Evolutionary conservation across 2,888 invertebrate genomes (phyloP), one percentile per base, ranked within the genome.

Genomic region (Schrankia costaestrigalis): DNA sequence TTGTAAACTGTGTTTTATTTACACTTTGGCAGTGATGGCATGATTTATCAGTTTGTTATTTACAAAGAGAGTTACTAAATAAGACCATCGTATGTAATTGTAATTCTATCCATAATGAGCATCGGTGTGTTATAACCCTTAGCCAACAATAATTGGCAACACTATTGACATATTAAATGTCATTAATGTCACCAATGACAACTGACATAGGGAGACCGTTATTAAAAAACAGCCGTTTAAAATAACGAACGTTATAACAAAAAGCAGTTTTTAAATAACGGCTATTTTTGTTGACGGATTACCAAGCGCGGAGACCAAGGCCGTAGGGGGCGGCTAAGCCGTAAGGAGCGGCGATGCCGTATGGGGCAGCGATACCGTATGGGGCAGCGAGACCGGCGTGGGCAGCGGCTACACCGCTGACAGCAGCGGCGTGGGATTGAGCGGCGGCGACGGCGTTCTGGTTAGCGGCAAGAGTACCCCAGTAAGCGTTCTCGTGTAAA

Each of bases 1-100:
- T 56, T 55, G 59, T 56, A 56, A 63, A 71, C 74, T 66, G 60
- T 11, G 76, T 82, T 86, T 86, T 85, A 84, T 85, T 86, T 82
- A 86, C 86, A 86, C 86, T 87, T 86, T 87, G 86, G 86, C 85
- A 85, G 85, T 87, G 85, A 82, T 83, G 82, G 80, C 78, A 76
- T 82, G 69, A 74, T 63, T 39, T 42, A 55, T 39, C 40, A 41
- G 38, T 54, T 44, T 57, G 77, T 69, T 80, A 81, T 79, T 74
- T 81, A 84, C 80, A 87, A 83, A 85, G 86, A 87, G 86, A 87
- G 85, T 87, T 86, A 85, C 84, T 68, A 69, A 52, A 65, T 81
- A 82, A 85, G 81, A 84, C 82, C 83, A 66, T 69, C 73, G 61
- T 61, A 73, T 69, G 63, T n/a, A n/a, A 59, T 61, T 63, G 51